Evolutionary conservation across 2,113 vertebrate species (phyloP).

Genomic region (Henicopernis longicauda): DNA sequence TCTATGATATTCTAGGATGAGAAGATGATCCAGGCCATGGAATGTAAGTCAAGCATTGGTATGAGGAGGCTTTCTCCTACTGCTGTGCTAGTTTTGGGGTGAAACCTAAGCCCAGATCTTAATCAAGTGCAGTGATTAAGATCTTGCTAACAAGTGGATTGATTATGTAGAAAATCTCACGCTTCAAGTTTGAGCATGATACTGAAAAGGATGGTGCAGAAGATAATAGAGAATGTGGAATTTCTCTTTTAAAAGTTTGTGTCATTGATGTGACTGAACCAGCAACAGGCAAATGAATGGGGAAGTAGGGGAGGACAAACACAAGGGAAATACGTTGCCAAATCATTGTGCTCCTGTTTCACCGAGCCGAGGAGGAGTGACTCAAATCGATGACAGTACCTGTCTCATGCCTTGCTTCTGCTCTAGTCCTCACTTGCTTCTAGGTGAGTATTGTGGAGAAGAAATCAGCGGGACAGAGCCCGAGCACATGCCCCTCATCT

Average conservation of each 20-base stretch:
- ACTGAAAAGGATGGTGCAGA: background rate
- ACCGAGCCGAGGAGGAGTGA: accelerated
- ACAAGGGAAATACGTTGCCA: background rate
- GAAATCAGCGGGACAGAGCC: background rate
- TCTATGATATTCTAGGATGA: background rate
- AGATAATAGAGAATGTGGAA: background rate
- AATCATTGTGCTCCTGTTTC: background rate
- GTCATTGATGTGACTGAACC: background rate
- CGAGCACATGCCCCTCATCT: background rate
- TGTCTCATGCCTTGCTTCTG: background rate
- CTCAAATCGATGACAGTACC: background rate
- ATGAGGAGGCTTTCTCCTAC: background rate
- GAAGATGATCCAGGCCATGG: background rate
- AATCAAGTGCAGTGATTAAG: background rate
- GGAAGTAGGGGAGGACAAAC: background rate
- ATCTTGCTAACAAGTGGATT: background rate
- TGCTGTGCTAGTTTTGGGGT: background rate
- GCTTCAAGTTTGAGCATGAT: background rate
- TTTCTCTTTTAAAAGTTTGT: background rate
- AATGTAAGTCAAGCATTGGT: background rate
- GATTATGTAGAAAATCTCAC: background rate
- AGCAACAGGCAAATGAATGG: background rate
- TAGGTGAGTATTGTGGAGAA: background rate
- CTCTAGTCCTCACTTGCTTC: background rate
- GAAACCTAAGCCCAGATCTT: background rate